Percentiles rank a stretch among this genome's conserved stretches.
Conservation (phyloP, 2,797 vertebrate species). For the Fistularia commersonii region DNA sequence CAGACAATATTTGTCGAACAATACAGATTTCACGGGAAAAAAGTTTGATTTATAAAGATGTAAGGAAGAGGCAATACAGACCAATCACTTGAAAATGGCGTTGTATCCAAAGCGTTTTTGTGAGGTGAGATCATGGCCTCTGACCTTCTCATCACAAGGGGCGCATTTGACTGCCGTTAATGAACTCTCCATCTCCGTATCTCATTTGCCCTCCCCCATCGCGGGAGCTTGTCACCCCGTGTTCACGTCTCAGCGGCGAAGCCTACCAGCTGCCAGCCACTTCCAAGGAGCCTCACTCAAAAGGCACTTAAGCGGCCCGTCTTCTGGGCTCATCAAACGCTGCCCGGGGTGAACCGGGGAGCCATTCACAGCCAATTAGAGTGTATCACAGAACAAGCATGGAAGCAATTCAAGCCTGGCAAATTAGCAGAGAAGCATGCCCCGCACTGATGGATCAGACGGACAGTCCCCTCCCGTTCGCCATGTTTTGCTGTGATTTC, state of each 20-base stretch:
- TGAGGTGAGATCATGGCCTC: too few species aligned
- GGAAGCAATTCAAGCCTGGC: constrained; percentile 14
- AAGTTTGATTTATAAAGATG: too few species aligned
- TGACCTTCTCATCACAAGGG: too few species aligned
- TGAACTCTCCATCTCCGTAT: constrained; percentile 20
- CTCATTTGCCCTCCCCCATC: constrained; percentile 3
- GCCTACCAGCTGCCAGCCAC: background rate
- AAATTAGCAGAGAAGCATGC: constrained; percentile 28
- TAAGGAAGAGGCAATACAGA: too few species aligned
- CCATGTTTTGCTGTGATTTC: too few species aligned
- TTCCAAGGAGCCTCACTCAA: constrained; percentile 46
- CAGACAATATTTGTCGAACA: too few species aligned
- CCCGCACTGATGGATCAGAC: constrained; percentile 12
- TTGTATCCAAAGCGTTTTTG: too few species aligned
- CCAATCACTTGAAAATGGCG: too few species aligned
- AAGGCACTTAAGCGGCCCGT: constrained; percentile 54
- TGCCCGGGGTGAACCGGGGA: constrained; percentile 35
- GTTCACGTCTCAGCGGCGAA: too few species aligned
- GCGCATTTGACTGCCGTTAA: background rate
- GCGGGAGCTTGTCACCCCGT: too few species aligned
- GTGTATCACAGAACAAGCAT: constrained; percentile 28
- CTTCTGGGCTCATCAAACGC: constrained; percentile 55
- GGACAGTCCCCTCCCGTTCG: too few species aligned
- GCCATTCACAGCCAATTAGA: constrained; percentile 53
- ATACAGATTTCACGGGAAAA: too few species aligned